Base-by-base conservation (phyloP, 2,113 vertebrate genomes). In the Apeltes quadracus region DNA sequence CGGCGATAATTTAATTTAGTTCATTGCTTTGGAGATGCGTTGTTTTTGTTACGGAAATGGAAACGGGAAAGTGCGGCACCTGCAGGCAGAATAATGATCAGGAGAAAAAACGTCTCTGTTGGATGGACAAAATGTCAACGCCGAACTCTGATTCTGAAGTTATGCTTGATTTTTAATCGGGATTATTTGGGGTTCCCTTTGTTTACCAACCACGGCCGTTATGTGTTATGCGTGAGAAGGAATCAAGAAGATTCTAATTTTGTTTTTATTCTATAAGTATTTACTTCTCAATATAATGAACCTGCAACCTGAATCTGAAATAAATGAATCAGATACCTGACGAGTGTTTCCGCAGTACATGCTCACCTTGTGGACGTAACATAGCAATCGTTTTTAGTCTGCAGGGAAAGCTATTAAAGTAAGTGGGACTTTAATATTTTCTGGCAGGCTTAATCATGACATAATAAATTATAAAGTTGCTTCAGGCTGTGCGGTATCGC, bases 391-490 rank as follows among this genome's bases (percentile, higher is more conserved):
- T 41, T 73, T 68, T 78, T 54, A 61, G 72, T 82, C 61, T 72
- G 53, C 29, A 32, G 56, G 22, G 9, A 61, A 58, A 73, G 65
- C 76, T 54, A 83, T 67, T 84, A 53, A 78, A 57, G 53, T 55
- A 62, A 76, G 67, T 75, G 61, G 68, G 61, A 74, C 54, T 73
- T 78, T 76, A 71, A 85, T 79, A 74, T 85, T 72, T 77, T 62
- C 66, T 86, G 83, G 78, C 85, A 82, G 56, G 64, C 74, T 69
- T 73, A 75, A 78, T 78, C 58, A 65, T 73, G 58, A 34, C 48
- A 61, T 61, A 68, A 77, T 82, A 23, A 85, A 75, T 82, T 44
- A 61, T 58, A 74, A 81, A 84, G 57, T 69, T 63, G 61, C 46
- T 73, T 25, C 43, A 66, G 27, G 63, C 57, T 46, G 70, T 85